Conservation (phyloP, 2,888 invertebrate species). For the Plebejus melissa region DNA sequence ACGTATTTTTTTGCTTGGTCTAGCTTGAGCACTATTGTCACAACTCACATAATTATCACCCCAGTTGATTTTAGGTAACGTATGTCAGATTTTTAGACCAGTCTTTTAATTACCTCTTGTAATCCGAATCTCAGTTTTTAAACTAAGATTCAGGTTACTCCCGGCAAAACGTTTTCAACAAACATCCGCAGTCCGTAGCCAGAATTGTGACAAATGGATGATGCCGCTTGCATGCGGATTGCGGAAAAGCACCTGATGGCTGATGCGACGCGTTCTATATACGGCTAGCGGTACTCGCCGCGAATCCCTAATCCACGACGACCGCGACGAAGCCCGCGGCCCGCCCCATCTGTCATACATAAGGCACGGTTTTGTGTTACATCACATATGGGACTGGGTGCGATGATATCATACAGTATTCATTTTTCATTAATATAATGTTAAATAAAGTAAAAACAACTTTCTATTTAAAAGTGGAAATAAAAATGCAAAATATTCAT, state of each 20-base stretch:
- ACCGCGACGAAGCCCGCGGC: slow-evolving; percentile 3
- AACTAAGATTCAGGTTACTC: not conserved
- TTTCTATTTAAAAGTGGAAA: too few relatives aligned
- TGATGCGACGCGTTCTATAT: slow-evolving; percentile 22
- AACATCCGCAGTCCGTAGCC: slow-evolving; percentile 3
- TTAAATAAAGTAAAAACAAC: not conserved
- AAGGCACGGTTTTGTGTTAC: slow-evolving; percentile 19
- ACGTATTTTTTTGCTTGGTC: not conserved
- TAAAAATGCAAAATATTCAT: too few relatives aligned
- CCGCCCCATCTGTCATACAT: slow-evolving; percentile 32
- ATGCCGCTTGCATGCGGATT: not conserved
- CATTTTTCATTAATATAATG: not conserved
- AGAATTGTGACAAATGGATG: slow-evolving; percentile 1
- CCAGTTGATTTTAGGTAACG: too few relatives aligned
- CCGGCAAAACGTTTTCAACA: not conserved
- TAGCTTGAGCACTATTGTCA: too few relatives aligned
- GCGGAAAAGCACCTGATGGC: not conserved
- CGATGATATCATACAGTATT: not conserved
- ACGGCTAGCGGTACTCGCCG: slow-evolving; percentile 31
- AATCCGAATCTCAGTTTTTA: not conserved
- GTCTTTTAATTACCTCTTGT: not conserved
- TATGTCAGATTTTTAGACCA: too few relatives aligned
- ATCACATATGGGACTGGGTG: not conserved
- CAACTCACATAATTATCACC: too few relatives aligned
- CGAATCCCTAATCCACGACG: slow-evolving; percentile 34